These are phyloP conservation scores for Heteromurus nitidus DNA, from an alignment of 2,888 invertebrate genomes.

Conservation along the genomic window DNA sequence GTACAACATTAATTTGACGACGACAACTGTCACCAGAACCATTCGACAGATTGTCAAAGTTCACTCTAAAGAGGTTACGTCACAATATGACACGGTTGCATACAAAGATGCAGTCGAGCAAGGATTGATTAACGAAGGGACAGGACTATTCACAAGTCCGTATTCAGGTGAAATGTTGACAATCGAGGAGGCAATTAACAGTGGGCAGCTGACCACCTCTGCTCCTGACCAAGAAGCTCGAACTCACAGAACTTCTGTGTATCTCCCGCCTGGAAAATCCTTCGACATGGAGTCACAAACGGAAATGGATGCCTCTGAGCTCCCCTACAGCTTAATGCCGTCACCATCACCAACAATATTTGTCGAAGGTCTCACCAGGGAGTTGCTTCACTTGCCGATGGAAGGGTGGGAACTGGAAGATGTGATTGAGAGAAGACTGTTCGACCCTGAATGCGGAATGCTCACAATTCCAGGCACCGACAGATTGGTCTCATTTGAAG, in stretches of 20 bases:
- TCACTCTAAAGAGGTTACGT: conserved; percentile 80
- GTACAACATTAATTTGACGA: conserved; percentile 90
- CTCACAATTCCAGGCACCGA: conserved; percentile 92
- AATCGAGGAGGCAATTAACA: conserved; percentile 87
- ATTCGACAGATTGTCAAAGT: conserved; percentile 88
- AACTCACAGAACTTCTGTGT: conserved; percentile 3
- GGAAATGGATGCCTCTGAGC: conserved; percentile 29
- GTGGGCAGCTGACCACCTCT: conserved; percentile 78
- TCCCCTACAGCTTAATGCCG: conserved; percentile 31
- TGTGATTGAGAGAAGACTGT: conserved; percentile 87
- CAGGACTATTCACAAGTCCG: conserved; percentile 76
- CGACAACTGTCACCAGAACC: conserved; percentile 90
- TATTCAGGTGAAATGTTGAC: conserved; percentile 89
- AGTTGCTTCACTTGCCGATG: conserved; percentile 86
- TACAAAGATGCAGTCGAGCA: conserved; percentile 86
- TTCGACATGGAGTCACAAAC: conserved; percentile 5
- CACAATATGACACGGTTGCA: conserved; percentile 79
- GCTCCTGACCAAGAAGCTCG: conserved; percentile 74
- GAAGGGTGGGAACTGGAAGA: conserved; percentile 90
- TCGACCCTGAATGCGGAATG: conserved; percentile 88
- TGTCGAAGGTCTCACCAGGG: conserved; percentile 74
- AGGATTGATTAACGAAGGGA: conserved; percentile 87
- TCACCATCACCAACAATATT: conserved; percentile 46
- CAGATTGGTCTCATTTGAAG: conserved; percentile 87
- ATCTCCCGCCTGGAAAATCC: conserved; percentile 16